Base-by-base conservation (phyloP, 2,113 vertebrate genomes). In the Microcebus ravelobensis region DNA sequence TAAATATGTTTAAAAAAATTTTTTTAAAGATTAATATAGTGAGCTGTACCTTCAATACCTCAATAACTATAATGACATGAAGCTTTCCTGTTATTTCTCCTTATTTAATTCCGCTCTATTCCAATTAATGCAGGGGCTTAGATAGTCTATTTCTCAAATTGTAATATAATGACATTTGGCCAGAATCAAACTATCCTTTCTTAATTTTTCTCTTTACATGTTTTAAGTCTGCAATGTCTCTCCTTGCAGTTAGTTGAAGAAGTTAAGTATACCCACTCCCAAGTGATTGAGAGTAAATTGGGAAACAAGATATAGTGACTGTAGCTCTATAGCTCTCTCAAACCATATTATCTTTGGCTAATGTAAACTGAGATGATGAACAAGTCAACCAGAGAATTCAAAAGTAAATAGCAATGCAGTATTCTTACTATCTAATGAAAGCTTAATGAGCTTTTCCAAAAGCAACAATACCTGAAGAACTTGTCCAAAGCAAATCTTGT, bases 261-360 rank as follows among this genome's bases (percentile, higher is more conserved):
- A 50, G 36, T 11, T 39, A 65, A 23, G 71, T 17, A 14, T 15
- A 14, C 15, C 8, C 20, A 65, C 21, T 15, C n/a, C 29, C 6
- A 68, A 1, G 0, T 5, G 1, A 14, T 0, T 20, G 48, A 34
- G 73, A 8, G 63, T 8, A 34, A 21, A 20, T 0, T n/a, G 10
- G 2, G 42, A 18, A 45, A 36, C 6, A 20, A 48, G 36, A 39
- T 0, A 23, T 10, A 45, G 7, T 6, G 55, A 48, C 42, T 68
- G 8, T 8, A 23, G 70, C 13, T 55, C 52, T 55, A 20, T 57
- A 57, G 55, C n/a, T 50, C 23, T 6, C 34, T 42, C 20, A 23
- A 23, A 57, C n/a, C 12, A n/a, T 21, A 39, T 23, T 50, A 25
- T n/a, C 31, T 55, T 39, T 1, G 6, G 48, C 67, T 61, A 36